phyloP scores from a whole-genome alignment of 2,797 vertebrate species.

The Bovichtus diacanthus region DNA sequence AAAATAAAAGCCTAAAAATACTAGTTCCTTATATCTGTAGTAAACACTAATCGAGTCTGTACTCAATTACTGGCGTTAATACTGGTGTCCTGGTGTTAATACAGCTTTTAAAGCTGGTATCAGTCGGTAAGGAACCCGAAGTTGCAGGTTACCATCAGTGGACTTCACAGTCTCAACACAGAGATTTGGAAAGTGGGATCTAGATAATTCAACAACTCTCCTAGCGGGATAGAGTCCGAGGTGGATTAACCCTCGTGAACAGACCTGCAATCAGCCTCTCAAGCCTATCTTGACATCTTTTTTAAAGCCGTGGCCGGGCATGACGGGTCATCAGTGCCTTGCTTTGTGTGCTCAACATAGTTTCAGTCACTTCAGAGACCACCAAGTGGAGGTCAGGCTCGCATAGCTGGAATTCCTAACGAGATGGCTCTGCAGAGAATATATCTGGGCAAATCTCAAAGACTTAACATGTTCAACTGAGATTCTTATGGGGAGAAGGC shows the following conservation, averaged over 20 bases:
- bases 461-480: neutral
- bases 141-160: no score
- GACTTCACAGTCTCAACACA: neutral
- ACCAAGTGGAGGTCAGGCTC: slow-evolving; percentile 37
- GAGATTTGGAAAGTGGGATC: slow-evolving; percentile 11
- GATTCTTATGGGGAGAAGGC: neutral
- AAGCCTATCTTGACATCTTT: slow-evolving; percentile 26
- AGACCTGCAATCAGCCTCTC: slow-evolving; percentile 5
- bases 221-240: neutral
- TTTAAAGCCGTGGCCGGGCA: neutral
- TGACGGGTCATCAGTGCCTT: slow-evolving; percentile 3
- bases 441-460: slow-evolving; percentile 26
- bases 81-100: neutral
- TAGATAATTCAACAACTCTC: slow-evolving; percentile 9
- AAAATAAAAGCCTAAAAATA: no score
- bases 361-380: slow-evolving; percentile 34
- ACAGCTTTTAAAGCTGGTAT: neutral
- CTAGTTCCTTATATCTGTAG: no score
- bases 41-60: no score
- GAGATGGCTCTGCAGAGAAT: neutral
- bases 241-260: slow-evolving; percentile 18
- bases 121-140: neutral
- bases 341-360: slow-evolving; percentile 34
- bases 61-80: no score
- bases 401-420: slow-evolving; percentile 60